Conservation (phyloP, 1,140 invertebrate species). For the Trachymyrmex cornetzi region DNA sequence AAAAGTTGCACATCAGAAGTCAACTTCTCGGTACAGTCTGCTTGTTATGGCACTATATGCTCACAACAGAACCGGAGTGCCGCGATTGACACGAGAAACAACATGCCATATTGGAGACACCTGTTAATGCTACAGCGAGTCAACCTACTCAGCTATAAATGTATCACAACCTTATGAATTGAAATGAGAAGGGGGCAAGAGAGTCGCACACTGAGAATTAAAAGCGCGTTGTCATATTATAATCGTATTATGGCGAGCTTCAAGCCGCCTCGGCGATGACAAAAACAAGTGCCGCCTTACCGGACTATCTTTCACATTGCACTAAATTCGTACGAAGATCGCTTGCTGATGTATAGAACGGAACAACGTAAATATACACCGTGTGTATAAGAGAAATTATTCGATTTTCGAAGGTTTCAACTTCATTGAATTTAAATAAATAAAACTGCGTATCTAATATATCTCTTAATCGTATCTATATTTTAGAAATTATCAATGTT, state of each 20-base stretch:
- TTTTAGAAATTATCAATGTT: neutral
- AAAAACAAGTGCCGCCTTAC: slow-evolving; percentile 67
- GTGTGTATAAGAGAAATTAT: neutral
- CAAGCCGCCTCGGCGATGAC: slow-evolving; percentile 20
- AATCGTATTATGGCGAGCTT: slow-evolving; percentile 82
- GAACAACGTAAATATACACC: slow-evolving; percentile 22
- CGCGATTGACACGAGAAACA: slow-evolving; percentile 77
- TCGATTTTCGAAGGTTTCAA: neutral
- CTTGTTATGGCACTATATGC: slow-evolving; percentile 77
- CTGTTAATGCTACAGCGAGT: slow-evolving; percentile 79
- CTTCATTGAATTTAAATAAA: neutral
- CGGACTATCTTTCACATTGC: slow-evolving; percentile 55
- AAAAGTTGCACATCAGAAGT: slow-evolving; percentile 62
- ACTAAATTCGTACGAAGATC: slow-evolving; percentile 42
- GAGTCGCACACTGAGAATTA: slow-evolving; percentile 81
- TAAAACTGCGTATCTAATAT: neutral
- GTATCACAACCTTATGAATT: slow-evolving; percentile 79
- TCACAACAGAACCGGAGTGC: slow-evolving; percentile 66
- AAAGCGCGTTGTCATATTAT: slow-evolving; percentile 83
- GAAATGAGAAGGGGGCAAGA: slow-evolving; percentile 66
- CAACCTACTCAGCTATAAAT: slow-evolving; percentile 76
- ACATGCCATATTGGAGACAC: slow-evolving; percentile 85
- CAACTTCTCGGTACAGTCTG: slow-evolving; percentile 27
- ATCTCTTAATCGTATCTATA: neutral
- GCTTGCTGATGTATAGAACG: slow-evolving; percentile 26